A percentile compares a stretch with the other conserved stretches of the same genome.
Conservation (phyloP, 2,797 vertebrate species). For the Sebastes ruberrimus region DNA sequence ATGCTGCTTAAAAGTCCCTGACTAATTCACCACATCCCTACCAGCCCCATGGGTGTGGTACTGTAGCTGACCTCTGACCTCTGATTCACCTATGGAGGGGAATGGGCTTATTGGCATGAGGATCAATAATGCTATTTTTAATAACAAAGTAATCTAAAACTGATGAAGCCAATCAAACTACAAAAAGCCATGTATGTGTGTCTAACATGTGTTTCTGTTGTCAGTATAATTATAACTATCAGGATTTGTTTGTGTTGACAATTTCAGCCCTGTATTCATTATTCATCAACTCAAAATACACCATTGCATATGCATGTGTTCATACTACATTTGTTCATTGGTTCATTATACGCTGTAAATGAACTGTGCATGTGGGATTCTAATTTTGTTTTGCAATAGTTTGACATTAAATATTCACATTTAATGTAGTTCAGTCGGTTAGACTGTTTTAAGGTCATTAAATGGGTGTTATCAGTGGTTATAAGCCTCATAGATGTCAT, state of each 20-base stretch:
- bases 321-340: neutral
- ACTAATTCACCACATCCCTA: neutral
- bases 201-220: neutral
- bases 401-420: neutral
- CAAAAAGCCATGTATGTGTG: neutral
- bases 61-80: constrained; percentile 29
- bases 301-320: neutral
- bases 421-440: too few relatives aligned
- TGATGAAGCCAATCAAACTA: neutral
- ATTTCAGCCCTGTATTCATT: neutral
- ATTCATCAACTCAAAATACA: neutral
- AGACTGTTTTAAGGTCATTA: too few relatives aligned
- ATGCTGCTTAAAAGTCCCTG: neutral
- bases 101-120: neutral
- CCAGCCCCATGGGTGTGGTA: neutral
- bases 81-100: constrained; percentile 10
- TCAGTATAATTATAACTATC: neutral
- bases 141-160: neutral
- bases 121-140: neutral
- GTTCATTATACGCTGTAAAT: neutral
- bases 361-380: neutral
- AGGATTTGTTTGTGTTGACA: neutral
- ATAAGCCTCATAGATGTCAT: too few relatives aligned
- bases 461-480: too few relatives aligned
- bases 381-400: neutral